phyloP scores from a whole-genome alignment of 2,797 vertebrate species.

The Vespertilio murinus region DNA sequence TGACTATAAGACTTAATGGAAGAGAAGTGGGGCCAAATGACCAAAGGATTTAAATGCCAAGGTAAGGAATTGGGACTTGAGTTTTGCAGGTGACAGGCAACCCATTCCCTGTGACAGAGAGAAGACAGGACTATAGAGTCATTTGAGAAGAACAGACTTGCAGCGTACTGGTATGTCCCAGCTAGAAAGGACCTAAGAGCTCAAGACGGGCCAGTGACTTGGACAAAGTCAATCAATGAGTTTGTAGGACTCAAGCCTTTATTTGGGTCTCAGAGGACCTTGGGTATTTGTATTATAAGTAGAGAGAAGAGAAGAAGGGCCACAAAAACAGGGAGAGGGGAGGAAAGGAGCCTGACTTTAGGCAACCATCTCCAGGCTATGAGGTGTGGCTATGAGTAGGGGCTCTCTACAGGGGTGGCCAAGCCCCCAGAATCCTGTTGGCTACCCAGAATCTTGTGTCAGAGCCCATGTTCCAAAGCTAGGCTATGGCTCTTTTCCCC shows the following conservation, averaged over 20 bases:
- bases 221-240: neutral
- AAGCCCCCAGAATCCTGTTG: neutral
- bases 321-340: neutral
- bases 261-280: neutral
- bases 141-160: neutral
- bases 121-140: neutral
- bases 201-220: neutral
- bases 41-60: neutral
- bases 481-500: neutral
- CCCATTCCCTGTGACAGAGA: neutral
- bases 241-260: neutral
- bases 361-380: neutral
- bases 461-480: neutral
- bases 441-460: neutral
- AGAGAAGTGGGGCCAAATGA: neutral
- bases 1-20: neutral
- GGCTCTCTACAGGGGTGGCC: neutral
- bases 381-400: neutral
- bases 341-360: neutral
- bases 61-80: neutral
- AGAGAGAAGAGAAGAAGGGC: neutral
- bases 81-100: neutral
- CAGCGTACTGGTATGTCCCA: neutral
- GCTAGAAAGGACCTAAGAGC: neutral
- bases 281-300: neutral